Evolutionary conservation across 2,797 vertebrate species (phyloP).

Genomic region (Anolis apletophallus): DNA sequence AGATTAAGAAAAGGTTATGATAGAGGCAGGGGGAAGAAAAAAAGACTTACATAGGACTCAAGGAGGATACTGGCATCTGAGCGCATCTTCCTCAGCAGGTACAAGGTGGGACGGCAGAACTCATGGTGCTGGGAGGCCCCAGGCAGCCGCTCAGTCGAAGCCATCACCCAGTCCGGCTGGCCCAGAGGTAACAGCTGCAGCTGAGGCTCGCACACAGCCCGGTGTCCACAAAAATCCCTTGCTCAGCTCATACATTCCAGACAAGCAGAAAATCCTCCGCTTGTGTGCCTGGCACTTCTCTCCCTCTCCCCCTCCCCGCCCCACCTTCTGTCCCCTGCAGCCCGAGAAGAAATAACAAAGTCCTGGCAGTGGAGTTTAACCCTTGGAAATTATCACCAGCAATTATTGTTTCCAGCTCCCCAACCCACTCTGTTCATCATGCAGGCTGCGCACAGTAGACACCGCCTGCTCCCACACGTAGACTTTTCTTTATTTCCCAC

Average conservation of each 20-base stretch:
- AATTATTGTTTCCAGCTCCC: constrained; percentile 48
- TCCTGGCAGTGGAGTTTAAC: constrained; percentile 69
- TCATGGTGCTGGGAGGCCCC: constrained; percentile 57
- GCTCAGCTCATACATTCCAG: constrained; percentile 76
- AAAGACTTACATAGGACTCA: constrained; percentile 77
- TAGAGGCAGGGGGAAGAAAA: background rate
- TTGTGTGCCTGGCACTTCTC: constrained; percentile 52
- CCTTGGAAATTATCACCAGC: constrained; percentile 72
- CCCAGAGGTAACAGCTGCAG: constrained; percentile 38
- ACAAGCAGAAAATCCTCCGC: constrained; percentile 64
- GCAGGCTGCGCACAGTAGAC: no score
- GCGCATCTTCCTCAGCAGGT: constrained; percentile 79
- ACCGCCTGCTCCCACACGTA: no score
- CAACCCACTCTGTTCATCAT: no score
- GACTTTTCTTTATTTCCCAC: constrained; percentile 13
- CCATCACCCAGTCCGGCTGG: constrained; percentile 69
- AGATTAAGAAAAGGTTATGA: no score
- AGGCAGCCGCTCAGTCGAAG: constrained; percentile 61
- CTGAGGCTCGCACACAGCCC: constrained; percentile 32
- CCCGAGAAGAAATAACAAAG: constrained; percentile 68
- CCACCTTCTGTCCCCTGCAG: constrained; percentile 56
- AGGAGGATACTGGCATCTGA: constrained; percentile 70
- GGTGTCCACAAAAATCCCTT: constrained; percentile 61
- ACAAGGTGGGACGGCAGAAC: constrained; percentile 75
- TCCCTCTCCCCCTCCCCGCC: constrained; percentile 56